Conservation (phyloP, 2,797 vertebrate species). For the Esox lucius region DNA sequence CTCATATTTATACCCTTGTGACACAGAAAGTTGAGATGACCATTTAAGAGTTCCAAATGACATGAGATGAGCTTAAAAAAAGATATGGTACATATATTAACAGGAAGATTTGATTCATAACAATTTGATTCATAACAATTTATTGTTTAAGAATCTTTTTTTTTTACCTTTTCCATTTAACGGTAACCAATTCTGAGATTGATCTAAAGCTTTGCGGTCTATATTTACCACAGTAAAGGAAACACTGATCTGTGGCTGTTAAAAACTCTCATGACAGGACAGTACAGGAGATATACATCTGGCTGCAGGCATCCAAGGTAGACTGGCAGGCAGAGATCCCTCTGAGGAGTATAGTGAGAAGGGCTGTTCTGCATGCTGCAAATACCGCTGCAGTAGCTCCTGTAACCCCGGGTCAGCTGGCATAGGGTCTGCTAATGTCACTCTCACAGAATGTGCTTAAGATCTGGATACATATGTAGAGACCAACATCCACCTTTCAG, state of each 20-base stretch:
- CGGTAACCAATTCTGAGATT: neutral
- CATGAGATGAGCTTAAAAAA: too few species aligned
- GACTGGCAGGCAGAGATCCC: slow-evolving; percentile 42
- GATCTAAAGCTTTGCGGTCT: slow-evolving; percentile 12
- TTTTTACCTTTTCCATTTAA: slow-evolving; percentile 1
- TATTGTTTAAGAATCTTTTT: neutral
- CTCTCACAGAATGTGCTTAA: slow-evolving; percentile 40
- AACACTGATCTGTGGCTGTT: slow-evolving; percentile 49
- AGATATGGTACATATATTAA: too few species aligned
- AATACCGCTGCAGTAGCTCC: slow-evolving; percentile 54
- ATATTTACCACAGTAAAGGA: slow-evolving; percentile 39
- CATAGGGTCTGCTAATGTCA: slow-evolving; percentile 48
- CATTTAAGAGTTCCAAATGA: too few species aligned
- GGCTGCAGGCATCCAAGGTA: slow-evolving; percentile 68
- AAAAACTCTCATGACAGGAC: slow-evolving; percentile 20
- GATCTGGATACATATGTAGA: slow-evolving; percentile 28
- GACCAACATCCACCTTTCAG: slow-evolving; percentile 9
- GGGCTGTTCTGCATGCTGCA: slow-evolving; percentile 49
- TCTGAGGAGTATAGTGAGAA: slow-evolving; percentile 44
- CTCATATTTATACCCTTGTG: too few species aligned
- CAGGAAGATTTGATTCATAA: too few species aligned
- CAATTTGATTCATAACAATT: too few species aligned
- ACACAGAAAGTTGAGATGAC: too few species aligned
- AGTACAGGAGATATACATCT: slow-evolving; percentile 63
- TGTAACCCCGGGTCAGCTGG: slow-evolving; percentile 1